phyloP scores from a whole-genome alignment of 2,113 vertebrate species.

The Hippolais icterina region DNA sequence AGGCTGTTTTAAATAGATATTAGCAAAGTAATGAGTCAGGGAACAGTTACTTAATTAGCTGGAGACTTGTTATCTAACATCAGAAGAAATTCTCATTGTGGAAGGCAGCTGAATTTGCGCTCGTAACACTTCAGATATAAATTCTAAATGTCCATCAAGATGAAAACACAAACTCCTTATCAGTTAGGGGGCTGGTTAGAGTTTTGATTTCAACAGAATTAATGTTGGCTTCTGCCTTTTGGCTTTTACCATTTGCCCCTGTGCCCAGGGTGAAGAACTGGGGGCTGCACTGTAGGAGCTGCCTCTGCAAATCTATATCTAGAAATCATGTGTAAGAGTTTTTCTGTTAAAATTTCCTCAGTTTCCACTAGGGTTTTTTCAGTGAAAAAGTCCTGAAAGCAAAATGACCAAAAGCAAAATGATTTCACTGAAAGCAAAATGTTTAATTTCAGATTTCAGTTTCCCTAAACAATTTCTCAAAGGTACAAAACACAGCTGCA shows the following conservation, averaged over 20 bases:
- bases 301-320: rapidly evolving
- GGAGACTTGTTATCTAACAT: conserved; percentile 12
- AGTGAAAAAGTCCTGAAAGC: neutral
- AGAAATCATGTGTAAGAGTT: neutral
- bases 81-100: neutral
- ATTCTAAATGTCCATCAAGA: neutral
- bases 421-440: neutral
- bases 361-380: neutral
- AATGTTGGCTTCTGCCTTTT: neutral
- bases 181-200: neutral
- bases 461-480: neutral
- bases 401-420: neutral
- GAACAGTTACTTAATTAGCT: conserved; percentile 30
- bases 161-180: neutral
- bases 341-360: neutral
- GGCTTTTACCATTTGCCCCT: neutral
- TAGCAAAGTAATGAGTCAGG: conserved; percentile 18
- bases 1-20: conserved; percentile 22
- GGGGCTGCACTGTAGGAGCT: neutral
- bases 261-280: neutral
- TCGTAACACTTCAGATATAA: neutral
- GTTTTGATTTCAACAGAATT: neutral
- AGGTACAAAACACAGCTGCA: neutral
- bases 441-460: neutral
- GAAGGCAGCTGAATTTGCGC: neutral